A percentile compares a stretch with the other conserved stretches of the same genome.
These are phyloP conservation scores for Manis pentadactyla DNA, from an alignment of 2,797 vertebrate species.

Conservation along the genomic window DNA sequence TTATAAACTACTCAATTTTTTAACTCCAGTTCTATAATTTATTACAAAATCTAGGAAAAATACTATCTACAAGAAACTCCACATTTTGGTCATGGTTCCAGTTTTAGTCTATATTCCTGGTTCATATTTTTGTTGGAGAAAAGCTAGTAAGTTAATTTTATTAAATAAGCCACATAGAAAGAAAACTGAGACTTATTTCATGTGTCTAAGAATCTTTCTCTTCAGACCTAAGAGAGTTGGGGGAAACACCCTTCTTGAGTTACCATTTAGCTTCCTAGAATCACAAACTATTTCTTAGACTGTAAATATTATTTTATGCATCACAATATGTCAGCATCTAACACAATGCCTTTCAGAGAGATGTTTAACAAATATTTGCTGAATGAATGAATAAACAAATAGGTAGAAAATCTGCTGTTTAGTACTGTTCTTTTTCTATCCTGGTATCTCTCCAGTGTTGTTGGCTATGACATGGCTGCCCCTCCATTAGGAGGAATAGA, in stretches of 20 bases:
- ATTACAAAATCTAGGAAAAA: slow-evolving; percentile 57
- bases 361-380: not conserved
- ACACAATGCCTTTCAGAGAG: not conserved
- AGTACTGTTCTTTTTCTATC: not conserved
- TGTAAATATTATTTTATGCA: not conserved
- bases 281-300: not conserved
- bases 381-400: slow-evolving; percentile 2
- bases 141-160: not conserved
- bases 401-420: not conserved
- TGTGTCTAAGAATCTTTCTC: not conserved
- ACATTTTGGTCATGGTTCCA: slow-evolving; percentile 2
- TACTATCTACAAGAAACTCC: not conserved
- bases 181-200: not conserved
- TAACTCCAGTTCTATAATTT: slow-evolving; percentile 22
- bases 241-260: not conserved
- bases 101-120: not conserved
- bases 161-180: not conserved
- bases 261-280: not conserved
- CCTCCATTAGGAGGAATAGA: not conserved
- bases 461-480: not conserved
- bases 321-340: not conserved
- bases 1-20: slow-evolving; percentile 53
- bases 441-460: not conserved
- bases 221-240: not conserved
- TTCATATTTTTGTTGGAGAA: slow-evolving; percentile 23